These are phyloP conservation scores for Strix uralensis DNA, from an alignment of 2,113 vertebrate genomes.

Conservation along the genomic window DNA sequence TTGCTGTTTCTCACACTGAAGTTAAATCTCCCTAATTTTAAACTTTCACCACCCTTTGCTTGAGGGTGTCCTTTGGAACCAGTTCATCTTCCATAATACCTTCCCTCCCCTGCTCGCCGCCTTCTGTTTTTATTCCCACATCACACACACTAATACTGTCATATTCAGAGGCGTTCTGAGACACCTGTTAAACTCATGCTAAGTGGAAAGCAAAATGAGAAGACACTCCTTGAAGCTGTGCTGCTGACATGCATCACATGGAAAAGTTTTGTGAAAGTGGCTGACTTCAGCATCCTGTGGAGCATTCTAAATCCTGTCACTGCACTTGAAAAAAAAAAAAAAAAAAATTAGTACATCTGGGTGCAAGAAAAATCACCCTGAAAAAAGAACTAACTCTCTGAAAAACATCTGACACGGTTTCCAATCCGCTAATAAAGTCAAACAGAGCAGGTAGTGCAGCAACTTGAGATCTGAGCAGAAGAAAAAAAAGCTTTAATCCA, in stretches of 20 bases:
- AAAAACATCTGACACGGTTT: not conserved
- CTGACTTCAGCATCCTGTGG: not conserved
- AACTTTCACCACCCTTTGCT: not conserved
- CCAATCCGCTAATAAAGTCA: not conserved
- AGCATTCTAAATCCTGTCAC: not conserved
- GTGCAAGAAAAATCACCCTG: not conserved
- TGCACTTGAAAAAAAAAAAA: not conserved
- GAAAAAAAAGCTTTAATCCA: not conserved
- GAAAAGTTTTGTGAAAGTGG: not conserved
- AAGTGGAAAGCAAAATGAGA: not conserved
- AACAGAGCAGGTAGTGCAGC: not conserved
- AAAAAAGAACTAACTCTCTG: not conserved
- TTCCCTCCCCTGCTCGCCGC: not conserved
- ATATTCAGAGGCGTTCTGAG: not conserved
- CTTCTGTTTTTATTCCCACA: not conserved
- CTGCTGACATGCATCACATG: not conserved
- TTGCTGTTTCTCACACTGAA: slow-evolving; percentile 33
- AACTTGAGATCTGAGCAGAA: not conserved
- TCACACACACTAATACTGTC: not conserved
- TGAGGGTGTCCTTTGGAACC: slow-evolving; percentile 17
- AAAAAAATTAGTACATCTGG: not conserved
- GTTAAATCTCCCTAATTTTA: not conserved
- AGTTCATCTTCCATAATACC: not conserved
- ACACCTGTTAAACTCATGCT: not conserved
- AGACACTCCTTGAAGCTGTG: not conserved